Evolutionary conservation across 2,113 vertebrate genomes (phyloP).

Genomic region (Microtus ochrogaster): DNA sequence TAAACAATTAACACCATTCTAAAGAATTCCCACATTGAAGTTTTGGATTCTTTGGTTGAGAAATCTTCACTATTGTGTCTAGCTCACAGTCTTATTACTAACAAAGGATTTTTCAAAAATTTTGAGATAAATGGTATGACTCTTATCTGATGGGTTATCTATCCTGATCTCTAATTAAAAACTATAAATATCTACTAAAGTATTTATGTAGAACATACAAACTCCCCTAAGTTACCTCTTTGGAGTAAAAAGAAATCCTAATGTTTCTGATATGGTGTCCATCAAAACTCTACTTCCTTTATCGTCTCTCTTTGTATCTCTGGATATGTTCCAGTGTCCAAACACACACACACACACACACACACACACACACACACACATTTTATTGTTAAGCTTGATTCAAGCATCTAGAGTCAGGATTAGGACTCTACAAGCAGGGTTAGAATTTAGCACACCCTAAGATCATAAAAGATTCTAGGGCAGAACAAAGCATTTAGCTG

Average conservation of each 20-base stretch:
- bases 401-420: background rate
- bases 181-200: background rate
- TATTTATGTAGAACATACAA: background rate
- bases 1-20: background rate
- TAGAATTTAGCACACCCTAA: background rate
- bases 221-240: background rate
- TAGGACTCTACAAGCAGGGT: background rate
- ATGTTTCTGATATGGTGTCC: background rate
- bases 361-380: background rate
- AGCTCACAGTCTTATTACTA: background rate
- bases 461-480: background rate
- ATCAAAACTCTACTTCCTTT: slow-evolving; percentile 13
- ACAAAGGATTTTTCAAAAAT: background rate
- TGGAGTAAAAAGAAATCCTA: background rate
- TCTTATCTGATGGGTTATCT: background rate
- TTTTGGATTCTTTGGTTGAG: background rate
- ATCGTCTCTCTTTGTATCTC: background rate
- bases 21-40: background rate
- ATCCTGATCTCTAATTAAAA: background rate
- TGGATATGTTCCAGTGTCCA: background rate
- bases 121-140: background rate
- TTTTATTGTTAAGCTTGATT: background rate
- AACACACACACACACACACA: background rate
- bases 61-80: background rate
- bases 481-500: background rate